Percentiles rank a stretch among this genome's conserved stretches.
Conservation (phyloP, 2,888 invertebrate species). For the Cryptocheilus praepositus region DNA sequence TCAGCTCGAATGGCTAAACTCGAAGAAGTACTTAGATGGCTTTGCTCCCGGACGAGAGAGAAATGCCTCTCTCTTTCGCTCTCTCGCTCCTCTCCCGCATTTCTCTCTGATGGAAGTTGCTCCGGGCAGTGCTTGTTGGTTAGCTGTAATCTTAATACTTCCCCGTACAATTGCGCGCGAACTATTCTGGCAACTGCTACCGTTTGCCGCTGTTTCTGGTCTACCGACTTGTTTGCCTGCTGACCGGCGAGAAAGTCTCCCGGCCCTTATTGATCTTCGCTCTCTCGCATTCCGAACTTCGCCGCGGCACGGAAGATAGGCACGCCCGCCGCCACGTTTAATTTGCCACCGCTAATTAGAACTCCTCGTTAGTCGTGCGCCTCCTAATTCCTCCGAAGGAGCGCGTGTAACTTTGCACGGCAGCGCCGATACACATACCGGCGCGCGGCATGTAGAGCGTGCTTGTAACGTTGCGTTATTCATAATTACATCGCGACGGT, state of each 20-base stretch:
- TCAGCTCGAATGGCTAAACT: slow-evolving; percentile 17
- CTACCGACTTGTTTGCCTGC: slow-evolving; percentile 21
- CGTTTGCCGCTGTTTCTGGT: slow-evolving; percentile 15
- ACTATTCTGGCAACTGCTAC: slow-evolving; percentile 26
- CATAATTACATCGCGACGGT: too few relatives aligned
- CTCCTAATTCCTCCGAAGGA: slow-evolving; percentile 5
- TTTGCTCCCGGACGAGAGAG: slow-evolving; percentile 2
- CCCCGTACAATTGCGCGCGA: slow-evolving; percentile 32
- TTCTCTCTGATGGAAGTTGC: neutral
- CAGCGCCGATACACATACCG: neutral
- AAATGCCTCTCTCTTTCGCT: neutral
- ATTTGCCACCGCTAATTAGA: slow-evolving; percentile 9
- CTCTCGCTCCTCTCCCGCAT: neutral
- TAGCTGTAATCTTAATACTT: slow-evolving; percentile 27
- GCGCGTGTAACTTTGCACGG: neutral
- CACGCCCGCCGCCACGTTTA: slow-evolving; percentile 3
- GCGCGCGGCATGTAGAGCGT: too few relatives aligned
- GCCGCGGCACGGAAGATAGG: neutral
- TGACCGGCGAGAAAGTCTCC: slow-evolving; percentile 8
- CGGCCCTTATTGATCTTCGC: slow-evolving; percentile 9
- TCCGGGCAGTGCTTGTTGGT: slow-evolving; percentile 5
- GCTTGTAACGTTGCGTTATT: too few relatives aligned
- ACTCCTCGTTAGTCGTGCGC: slow-evolving; percentile 6
- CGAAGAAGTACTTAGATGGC: slow-evolving; percentile 14
- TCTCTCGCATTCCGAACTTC: neutral